Evolutionary conservation across 2,888 invertebrate species (phyloP).

Genomic region (Zhengitettix transpicula): DNA sequence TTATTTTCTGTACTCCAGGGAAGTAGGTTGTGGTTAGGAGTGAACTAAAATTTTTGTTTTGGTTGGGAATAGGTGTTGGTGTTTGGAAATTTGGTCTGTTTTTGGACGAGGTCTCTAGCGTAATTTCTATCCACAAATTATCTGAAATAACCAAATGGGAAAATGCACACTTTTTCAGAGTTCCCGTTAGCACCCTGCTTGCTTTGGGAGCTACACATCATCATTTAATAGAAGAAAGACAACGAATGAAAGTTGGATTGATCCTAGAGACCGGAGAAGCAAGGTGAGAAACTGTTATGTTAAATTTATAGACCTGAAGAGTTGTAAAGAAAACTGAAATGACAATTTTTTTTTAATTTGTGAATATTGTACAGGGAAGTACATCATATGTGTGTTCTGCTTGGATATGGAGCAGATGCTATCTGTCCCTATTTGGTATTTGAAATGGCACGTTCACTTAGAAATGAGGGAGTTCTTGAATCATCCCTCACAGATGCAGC

Average conservation of each 20-base stretch:
- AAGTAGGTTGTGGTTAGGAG: too few relatives aligned
- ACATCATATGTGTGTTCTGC: slow-evolving; percentile 87
- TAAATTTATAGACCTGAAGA: too few relatives aligned
- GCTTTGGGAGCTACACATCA: slow-evolving; percentile 91
- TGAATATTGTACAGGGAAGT: slow-evolving; percentile 36
- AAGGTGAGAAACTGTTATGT: slow-evolving; percentile 35
- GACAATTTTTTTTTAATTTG: not conserved
- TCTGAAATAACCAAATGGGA: too few relatives aligned
- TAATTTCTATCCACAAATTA: too few relatives aligned
- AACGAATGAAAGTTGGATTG: slow-evolving; percentile 90
- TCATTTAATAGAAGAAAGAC: slow-evolving; percentile 81
- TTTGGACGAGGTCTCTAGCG: too few relatives aligned
- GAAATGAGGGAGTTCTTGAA: slow-evolving; percentile 74
- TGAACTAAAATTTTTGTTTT: too few relatives aligned
- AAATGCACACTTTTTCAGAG: slow-evolving; percentile 22
- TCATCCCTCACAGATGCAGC: slow-evolving; percentile 56
- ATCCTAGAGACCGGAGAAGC: slow-evolving; percentile 94
- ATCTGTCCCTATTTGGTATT: slow-evolving; percentile 94
- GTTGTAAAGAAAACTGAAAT: not conserved
- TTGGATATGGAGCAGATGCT: slow-evolving; percentile 95
- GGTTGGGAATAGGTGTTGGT: too few relatives aligned
- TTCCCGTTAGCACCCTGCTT: slow-evolving; percentile 66
- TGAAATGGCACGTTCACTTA: slow-evolving; percentile 74
- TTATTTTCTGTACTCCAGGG: too few relatives aligned
- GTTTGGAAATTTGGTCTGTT: too few relatives aligned